Evolutionary conservation across 2,888 invertebrate species (phyloP).

Genomic region (Boloria selene): DNA sequence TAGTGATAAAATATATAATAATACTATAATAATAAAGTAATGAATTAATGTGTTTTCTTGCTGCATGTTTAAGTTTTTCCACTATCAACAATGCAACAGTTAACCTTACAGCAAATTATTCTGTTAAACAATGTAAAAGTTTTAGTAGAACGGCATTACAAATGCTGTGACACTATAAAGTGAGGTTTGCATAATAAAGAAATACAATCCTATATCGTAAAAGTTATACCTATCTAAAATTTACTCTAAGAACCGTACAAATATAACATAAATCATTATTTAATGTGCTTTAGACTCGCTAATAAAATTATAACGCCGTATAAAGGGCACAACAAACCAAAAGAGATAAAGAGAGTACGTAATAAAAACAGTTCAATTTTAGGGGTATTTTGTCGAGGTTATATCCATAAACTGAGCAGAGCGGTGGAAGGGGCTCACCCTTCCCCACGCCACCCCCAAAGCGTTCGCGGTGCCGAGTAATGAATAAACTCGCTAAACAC

Average conservation of each 20-base stretch:
- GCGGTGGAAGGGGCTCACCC: conserved; percentile 52
- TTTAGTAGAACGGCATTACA: background rate
- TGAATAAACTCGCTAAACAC: conserved; percentile 79
- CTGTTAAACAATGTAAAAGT: background rate
- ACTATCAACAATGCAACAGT: background rate
- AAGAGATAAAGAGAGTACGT: conserved; percentile 80
- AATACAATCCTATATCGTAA: background rate
- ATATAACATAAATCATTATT: conserved; percentile 42
- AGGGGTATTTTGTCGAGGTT: conserved; percentile 83
- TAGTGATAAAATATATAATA: no score
- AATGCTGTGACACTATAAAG: no score
- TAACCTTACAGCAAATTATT: background rate
- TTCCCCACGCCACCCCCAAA: conserved; percentile 45
- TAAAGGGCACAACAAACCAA: conserved; percentile 78
- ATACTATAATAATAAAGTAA: background rate
- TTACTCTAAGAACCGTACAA: conserved; percentile 7
- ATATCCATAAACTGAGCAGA: conserved; percentile 79
- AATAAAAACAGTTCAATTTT: conserved; percentile 83
- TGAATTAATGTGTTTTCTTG: background rate
- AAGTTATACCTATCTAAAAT: background rate
- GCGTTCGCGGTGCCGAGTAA: conserved; percentile 70
- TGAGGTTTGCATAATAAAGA: background rate
- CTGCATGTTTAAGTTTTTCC: no score
- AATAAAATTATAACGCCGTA: conserved; percentile 78
- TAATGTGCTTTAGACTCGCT: conserved; percentile 59